A percentile compares a stretch with the other conserved stretches of the same genome.
phyloP scores from a whole-genome alignment of 2,888 invertebrate genomes.

The Acleris sparsana region DNA sequence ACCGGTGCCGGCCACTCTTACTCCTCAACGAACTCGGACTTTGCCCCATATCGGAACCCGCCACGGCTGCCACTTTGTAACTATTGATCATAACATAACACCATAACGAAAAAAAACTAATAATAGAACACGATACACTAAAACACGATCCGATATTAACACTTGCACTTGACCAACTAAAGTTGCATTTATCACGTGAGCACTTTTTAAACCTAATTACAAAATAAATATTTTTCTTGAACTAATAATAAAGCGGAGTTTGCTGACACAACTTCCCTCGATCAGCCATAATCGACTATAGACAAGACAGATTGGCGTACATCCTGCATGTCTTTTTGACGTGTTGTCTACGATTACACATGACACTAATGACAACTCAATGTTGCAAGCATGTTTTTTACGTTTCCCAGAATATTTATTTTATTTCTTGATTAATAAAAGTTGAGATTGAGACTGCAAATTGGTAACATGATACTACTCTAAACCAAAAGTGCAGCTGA shows the following conservation, averaged over 20 bases:
- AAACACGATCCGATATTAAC: slow-evolving; percentile 43
- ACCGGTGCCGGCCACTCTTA: slow-evolving; percentile 67
- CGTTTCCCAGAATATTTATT: not conserved
- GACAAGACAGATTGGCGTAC: slow-evolving; percentile 7
- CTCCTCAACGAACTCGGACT: slow-evolving; percentile 76
- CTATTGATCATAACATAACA: slow-evolving; percentile 62
- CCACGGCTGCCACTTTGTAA: slow-evolving; percentile 55
- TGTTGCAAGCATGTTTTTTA: slow-evolving; percentile 10
- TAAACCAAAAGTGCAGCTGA: no score
- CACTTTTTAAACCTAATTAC: slow-evolving; percentile 33
- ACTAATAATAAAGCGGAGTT: slow-evolving; percentile 37
- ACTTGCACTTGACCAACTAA: slow-evolving; percentile 28
- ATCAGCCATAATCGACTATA: slow-evolving; percentile 37
- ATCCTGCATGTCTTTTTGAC: slow-evolving; percentile 18
- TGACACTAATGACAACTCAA: slow-evolving; percentile 19
- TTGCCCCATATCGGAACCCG: slow-evolving; percentile 73
- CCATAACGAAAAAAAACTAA: slow-evolving; percentile 61
- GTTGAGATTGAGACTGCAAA: no score
- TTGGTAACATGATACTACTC: no score
- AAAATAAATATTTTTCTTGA: slow-evolving; percentile 38
- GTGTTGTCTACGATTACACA: slow-evolving; percentile 25
- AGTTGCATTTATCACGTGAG: slow-evolving; percentile 38
- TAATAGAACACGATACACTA: slow-evolving; percentile 62
- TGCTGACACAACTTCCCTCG: slow-evolving; percentile 42
- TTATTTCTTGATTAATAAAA: no score